phyloP scores from a whole-genome alignment of 2,113 vertebrate species.

The Nyctereutes procyonoides region DNA sequence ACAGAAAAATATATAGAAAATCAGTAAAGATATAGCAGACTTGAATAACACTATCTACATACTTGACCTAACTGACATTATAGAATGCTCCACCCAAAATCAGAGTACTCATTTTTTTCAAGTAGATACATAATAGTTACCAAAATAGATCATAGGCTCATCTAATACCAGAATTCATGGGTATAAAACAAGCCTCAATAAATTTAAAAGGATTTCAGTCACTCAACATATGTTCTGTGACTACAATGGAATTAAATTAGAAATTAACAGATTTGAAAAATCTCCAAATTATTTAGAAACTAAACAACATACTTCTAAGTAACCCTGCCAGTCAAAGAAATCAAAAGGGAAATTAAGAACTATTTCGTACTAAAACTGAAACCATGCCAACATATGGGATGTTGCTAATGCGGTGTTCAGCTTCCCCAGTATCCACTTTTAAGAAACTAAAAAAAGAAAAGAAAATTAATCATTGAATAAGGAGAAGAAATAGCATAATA shows the following conservation, averaged over 20 bases:
- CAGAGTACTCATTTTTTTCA: neutral
- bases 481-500: neutral
- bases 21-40: neutral
- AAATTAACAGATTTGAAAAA: neutral
- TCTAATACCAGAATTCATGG: neutral
- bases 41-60: neutral
- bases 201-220: neutral
- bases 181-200: neutral
- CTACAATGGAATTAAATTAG: neutral
- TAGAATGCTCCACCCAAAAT: neutral
- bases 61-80: neutral
- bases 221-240: neutral
- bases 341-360: neutral
- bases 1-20: too few species aligned
- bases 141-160: neutral
- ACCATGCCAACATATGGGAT: neutral
- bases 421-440: neutral
- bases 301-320: neutral
- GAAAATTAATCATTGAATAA: neutral
- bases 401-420: neutral
- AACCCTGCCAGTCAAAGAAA: neutral
- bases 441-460: neutral
- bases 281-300: neutral
- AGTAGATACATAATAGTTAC: neutral
- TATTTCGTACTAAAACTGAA: neutral